phyloP scores from a whole-genome alignment of 2,888 invertebrate genomes.

The Diarsia mendica region DNA sequence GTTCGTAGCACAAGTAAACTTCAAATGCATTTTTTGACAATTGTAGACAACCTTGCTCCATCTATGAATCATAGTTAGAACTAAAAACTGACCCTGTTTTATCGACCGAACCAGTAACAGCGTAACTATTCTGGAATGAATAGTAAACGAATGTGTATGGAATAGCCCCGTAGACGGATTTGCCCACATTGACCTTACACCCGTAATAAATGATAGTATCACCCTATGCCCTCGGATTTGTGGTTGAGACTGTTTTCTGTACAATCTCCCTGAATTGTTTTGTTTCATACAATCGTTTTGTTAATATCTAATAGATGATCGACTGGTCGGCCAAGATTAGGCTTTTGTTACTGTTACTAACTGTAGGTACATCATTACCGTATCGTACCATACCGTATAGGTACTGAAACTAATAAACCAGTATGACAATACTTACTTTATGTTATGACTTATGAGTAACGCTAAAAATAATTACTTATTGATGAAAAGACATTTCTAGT shows the following conservation, averaged over 20 bases:
- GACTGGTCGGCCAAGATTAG: constrained; percentile 4
- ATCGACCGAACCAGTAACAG: no score
- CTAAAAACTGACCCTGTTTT: no score
- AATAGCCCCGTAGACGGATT: no score
- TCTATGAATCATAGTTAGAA: no score
- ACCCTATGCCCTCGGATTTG: constrained; percentile 35
- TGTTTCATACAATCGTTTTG: constrained; percentile 27
- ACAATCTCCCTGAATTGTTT: constrained; percentile 41
- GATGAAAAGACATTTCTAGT: background rate
- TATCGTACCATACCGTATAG: background rate
- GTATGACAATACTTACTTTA: background rate
- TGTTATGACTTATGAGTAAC: background rate
- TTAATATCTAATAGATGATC: constrained; percentile 4
- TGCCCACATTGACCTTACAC: no score
- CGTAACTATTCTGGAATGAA: no score
- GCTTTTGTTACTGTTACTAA: background rate
- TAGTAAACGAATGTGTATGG: no score
- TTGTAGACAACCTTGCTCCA: no score
- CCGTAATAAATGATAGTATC: constrained; percentile 49
- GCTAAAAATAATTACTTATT: no score
- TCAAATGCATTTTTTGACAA: no score
- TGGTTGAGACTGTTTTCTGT: constrained; percentile 41
- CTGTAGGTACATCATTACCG: background rate
- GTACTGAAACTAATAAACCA: background rate
- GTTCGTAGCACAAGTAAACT: no score